Base-by-base conservation (phyloP, 2,797 vertebrate species). In the Protonibea diacanthus region DNA sequence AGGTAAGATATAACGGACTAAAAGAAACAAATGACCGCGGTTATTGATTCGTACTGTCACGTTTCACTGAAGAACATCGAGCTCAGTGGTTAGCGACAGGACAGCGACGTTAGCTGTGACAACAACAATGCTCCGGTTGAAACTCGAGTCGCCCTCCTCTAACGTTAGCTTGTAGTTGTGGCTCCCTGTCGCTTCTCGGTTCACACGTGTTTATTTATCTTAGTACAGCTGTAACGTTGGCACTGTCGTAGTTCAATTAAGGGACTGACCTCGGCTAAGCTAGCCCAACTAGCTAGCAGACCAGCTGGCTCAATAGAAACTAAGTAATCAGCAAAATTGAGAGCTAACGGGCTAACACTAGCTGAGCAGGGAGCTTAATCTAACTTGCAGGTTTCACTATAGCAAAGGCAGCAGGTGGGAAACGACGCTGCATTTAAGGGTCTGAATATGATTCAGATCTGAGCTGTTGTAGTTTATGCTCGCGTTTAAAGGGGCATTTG, bases 1-100 rank as follows among this genome's bases (percentile, higher is more conserved):
- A 83, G 85, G 88, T 92, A 86, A 81, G 72, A 6, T 21, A 5
- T 6, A 13, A 5, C 1, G 5, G 0, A 23, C 0, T 18, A 2
- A 3, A 25, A 0, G 0, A 1, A 12, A 0, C 40, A 14, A 12
- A 5, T 5, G 2, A 3, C 0, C 6, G 13, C 11, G 6, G 17
- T 51, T 40, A 20, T 6, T 21, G 10, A 8, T 27, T 53, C 3
- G 1, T 13, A 18, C 0, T 17, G 9, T 20, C 0, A 44, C 49
- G 56, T 73, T n/a, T 38, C 6, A 6, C 55, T 18, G 1, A 17
- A 51, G 1, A 71, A 20, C 25, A 11, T n/a, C 5, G 7, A 1
- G 53, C 6, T 29, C 4, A 47, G 1, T n/a, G 8, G 45, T 62
- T 53, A 51, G 38, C 53, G 14, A 61, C 15, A 10, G 38, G 25